phyloP scores from a whole-genome alignment of 2,113 vertebrate species.

The Plestiodon gilberti region DNA sequence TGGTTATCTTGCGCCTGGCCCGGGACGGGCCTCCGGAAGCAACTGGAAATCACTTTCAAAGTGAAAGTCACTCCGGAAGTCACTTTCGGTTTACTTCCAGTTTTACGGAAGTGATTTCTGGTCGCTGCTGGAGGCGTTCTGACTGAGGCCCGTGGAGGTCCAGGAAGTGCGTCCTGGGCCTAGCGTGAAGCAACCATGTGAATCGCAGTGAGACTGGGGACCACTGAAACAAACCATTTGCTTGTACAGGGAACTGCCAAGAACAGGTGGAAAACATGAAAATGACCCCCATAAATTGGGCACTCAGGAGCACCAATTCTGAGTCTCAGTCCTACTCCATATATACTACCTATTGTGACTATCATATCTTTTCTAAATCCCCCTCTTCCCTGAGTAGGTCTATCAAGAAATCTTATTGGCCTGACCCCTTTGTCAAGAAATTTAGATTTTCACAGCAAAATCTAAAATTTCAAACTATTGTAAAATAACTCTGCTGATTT shows the following conservation, averaged over 20 bases:
- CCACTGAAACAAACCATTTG: too few relatives aligned
- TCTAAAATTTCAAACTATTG: constrained; percentile 46
- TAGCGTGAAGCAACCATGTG: too few relatives aligned
- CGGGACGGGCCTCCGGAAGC: too few relatives aligned
- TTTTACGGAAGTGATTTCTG: too few relatives aligned
- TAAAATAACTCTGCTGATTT: constrained; percentile 28
- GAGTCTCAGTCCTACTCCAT: constrained; percentile 28
- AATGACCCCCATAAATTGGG: background rate
- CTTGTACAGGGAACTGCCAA: background rate
- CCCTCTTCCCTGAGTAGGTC: constrained; percentile 30
- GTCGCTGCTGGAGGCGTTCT: too few relatives aligned
- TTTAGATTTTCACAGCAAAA: constrained; percentile 37
- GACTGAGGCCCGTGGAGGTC: too few relatives aligned
- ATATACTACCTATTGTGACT: constrained; percentile 25
- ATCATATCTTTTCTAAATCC: background rate
- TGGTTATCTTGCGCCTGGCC: too few relatives aligned
- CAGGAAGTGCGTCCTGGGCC: too few relatives aligned
- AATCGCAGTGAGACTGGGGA: too few relatives aligned
- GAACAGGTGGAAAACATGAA: background rate
- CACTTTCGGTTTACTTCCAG: too few relatives aligned
- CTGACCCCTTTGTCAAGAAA: constrained; percentile 14
- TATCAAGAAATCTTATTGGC: constrained; percentile 27
- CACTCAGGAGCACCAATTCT: constrained; percentile 1
- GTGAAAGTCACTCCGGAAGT: too few relatives aligned
- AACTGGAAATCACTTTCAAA: too few relatives aligned